Evolutionary conservation across 2,888 invertebrate genomes (phyloP), one percentile per base, ranked within the genome.

Genomic region (Diaprepes abbreviatus): DNA sequence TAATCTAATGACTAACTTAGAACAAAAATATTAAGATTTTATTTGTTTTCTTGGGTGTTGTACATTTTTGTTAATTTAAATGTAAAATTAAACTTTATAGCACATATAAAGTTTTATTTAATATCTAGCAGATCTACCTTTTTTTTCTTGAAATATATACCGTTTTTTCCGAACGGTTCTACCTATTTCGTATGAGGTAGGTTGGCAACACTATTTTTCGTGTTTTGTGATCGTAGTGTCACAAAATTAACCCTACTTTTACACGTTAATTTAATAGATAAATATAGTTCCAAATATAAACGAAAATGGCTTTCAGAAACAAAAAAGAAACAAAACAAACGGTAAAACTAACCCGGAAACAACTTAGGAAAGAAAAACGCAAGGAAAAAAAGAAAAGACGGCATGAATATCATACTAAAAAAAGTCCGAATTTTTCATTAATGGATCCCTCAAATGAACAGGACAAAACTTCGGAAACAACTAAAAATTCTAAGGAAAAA

Each of bases 321-420:
- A 66, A 63, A 28, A 63, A 62, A 7, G 35, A 63, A 38, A 38
- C 17, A 14, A 66, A 69, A 40, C 55, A 45, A 21, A 66, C 62
- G 12, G 19, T 36, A n/a, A 74, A 74, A 58, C 54, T 67, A 21
- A 72, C 73, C 14, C 65, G 94, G 17, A 94, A 93, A 84, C 87
- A 90, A 73, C 80, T 89, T n/a, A 87, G 93, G 0, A 93, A 93
- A 82, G 89, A 91, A 70, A 89, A 90, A 74, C 84, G 92, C 10
- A 85, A 89, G 66, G 86, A 89, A 63, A 94, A 94, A 78, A 94
- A 93, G 79, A 83, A 87, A 79, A 83, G 83, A 74, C 85, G 84
- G 70, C 83, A 85, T 72, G 84, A 86, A 45, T 87, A 85, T 79
- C 85, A 85, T 75, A 43, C 6, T 2, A 60, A 67, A 36, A 52